These are phyloP conservation scores for Cassiopea xamachana DNA, from an alignment of 30 jellyfish, hydroid and myxozoan genomes.

Conservation along the genomic window DNA sequence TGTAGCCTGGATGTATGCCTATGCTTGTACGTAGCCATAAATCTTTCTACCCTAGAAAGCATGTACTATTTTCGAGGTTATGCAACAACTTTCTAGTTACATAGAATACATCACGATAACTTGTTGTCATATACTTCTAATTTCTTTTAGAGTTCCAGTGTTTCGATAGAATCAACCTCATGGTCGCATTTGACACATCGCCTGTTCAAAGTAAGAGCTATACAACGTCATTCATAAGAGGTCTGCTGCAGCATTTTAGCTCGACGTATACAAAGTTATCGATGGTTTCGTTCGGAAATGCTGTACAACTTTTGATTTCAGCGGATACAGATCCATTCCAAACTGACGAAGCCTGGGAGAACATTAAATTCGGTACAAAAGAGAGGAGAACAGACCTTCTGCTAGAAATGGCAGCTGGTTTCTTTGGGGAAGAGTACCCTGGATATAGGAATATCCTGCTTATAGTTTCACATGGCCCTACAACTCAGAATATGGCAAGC, in stretches of 20 bases:
- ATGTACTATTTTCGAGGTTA: too few relatives aligned
- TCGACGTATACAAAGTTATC: constrained; percentile 2
- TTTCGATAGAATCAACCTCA: constrained; percentile 42
- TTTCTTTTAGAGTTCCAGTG: constrained; percentile 62
- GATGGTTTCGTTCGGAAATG: constrained; percentile 41
- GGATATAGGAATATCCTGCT: constrained; percentile 20
- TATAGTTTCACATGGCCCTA: constrained; percentile 40
- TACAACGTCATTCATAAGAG: neutral
- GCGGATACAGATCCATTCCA: neutral
- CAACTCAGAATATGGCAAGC: neutral
- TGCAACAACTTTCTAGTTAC: too few relatives aligned
- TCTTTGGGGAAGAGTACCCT: constrained; percentile 9
- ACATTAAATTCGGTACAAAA: neutral
- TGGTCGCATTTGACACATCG: constrained; percentile 67
- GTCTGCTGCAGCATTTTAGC: constrained; percentile 15
- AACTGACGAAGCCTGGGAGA: neutral
- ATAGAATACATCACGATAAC: neutral
- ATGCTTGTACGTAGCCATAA: too few relatives aligned
- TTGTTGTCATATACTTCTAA: neutral
- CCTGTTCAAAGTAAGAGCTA: neutral
- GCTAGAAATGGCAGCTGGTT: constrained; percentile 38
- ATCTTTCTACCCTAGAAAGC: too few relatives aligned
- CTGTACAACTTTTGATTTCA: constrained; percentile 11
- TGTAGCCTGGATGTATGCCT: too few relatives aligned
- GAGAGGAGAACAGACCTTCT: constrained; percentile 56